Percentiles rank a stretch among this genome's conserved stretches.
Conservation (phyloP, 2,113 vertebrate species). For the Nothocercus nigrocapillus region DNA sequence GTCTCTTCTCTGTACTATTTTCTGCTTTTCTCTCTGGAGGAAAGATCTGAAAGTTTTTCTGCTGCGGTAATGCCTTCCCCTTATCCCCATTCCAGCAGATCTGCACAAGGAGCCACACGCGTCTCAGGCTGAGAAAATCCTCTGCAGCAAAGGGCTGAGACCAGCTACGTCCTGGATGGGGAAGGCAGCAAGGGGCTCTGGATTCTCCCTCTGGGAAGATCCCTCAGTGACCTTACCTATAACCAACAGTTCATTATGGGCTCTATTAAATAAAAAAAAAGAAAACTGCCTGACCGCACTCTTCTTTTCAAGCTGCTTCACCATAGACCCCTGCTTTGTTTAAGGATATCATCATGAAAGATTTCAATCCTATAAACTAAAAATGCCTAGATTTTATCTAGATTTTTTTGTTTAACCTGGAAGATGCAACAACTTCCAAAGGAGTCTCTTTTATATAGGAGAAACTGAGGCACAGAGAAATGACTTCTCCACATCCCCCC, state of each 20-base stretch:
- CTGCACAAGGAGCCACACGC: background rate
- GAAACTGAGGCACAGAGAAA: background rate
- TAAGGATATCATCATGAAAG: background rate
- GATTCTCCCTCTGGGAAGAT: background rate
- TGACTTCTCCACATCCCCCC: background rate
- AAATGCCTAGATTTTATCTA: background rate
- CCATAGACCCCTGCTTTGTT: background rate
- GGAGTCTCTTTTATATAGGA: background rate
- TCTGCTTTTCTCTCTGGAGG: background rate
- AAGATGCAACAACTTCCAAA: background rate
- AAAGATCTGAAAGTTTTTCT: background rate
- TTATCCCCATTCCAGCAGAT: background rate
- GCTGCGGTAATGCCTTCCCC: background rate
- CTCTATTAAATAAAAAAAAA: rapidly evolving
- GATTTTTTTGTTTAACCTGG: background rate
- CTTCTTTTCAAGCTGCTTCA: background rate
- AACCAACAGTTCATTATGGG: too few relatives aligned
- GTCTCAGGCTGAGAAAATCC: background rate
- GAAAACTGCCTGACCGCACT: background rate
- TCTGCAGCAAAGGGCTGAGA: background rate
- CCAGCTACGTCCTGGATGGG: background rate
- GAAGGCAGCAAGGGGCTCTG: background rate
- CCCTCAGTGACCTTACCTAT: rapidly evolving
- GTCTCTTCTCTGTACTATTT: background rate
- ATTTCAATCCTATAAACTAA: background rate